phyloP scores from a whole-genome alignment of 2,113 vertebrate species.

The Macheiramphus alcinus region DNA sequence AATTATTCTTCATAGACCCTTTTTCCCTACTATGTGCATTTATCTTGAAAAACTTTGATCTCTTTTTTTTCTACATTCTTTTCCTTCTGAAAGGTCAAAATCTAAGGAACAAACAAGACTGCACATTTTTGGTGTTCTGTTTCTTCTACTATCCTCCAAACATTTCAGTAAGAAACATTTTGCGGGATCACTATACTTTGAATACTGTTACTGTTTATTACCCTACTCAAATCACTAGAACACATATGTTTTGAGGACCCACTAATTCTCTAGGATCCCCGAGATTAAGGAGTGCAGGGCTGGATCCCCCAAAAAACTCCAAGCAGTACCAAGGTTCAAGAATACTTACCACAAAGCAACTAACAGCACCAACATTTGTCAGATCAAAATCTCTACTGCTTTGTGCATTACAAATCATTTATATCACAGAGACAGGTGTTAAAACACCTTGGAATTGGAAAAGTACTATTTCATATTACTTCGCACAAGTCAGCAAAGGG shows the following conservation, averaged over 20 bases:
- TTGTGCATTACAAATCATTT: background rate
- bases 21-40: background rate
- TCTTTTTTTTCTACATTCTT: background rate
- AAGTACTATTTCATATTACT: background rate
- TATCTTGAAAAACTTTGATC: background rate
- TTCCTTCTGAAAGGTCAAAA: background rate
- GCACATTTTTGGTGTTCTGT: background rate
- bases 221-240: background rate
- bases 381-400: background rate
- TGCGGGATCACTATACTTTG: background rate
- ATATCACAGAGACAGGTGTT: background rate
- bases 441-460: background rate
- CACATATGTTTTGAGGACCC: background rate
- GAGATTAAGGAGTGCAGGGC: background rate
- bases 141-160: background rate
- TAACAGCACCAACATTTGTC: background rate
- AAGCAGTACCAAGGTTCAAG: background rate
- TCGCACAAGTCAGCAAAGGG: background rate
- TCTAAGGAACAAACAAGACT: background rate
- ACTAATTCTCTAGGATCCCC: background rate
- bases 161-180: background rate
- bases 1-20: background rate
- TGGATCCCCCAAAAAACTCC: background rate
- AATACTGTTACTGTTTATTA: background rate
- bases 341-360: background rate